Evolutionary conservation across 2,797 vertebrate genomes (phyloP).

Genomic region (Pteropus rufus): DNA sequence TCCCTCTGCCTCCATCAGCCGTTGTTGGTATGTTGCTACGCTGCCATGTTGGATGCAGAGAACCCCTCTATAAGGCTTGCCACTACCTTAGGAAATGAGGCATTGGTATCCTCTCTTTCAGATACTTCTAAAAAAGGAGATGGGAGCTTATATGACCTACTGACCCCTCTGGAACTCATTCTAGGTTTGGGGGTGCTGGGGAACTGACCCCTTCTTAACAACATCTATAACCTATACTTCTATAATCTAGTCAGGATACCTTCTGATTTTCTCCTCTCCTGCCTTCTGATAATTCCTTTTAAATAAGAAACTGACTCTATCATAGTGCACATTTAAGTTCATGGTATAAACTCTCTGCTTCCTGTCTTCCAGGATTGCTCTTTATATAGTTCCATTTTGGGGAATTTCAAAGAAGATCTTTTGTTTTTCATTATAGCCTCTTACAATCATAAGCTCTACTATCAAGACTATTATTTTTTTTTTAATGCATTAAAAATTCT

Average conservation of each 20-base stretch:
- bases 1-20: not conserved
- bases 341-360: not conserved
- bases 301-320: not conserved
- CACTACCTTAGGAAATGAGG: not conserved
- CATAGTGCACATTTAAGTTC: not conserved
- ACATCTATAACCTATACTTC: too few species aligned
- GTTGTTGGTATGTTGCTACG: not conserved
- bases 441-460: not conserved
- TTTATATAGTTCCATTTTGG: not conserved
- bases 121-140: not conserved
- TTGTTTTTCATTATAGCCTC: not conserved
- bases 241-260: not conserved
- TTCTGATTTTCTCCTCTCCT: not conserved
- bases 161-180: not conserved
- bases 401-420: not conserved
- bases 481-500: not conserved
- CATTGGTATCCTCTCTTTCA: not conserved
- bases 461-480: not conserved
- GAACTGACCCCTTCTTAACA: not conserved
- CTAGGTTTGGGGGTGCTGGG: not conserved
- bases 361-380: not conserved
- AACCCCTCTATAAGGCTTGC: not conserved
- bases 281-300: not conserved
- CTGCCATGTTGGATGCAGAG: not conserved
- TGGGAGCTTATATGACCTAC: not conserved